Percentiles rank a stretch among this genome's conserved stretches.
phyloP scores from a whole-genome alignment of 2,888 invertebrate species.

The Alcis repandata region DNA sequence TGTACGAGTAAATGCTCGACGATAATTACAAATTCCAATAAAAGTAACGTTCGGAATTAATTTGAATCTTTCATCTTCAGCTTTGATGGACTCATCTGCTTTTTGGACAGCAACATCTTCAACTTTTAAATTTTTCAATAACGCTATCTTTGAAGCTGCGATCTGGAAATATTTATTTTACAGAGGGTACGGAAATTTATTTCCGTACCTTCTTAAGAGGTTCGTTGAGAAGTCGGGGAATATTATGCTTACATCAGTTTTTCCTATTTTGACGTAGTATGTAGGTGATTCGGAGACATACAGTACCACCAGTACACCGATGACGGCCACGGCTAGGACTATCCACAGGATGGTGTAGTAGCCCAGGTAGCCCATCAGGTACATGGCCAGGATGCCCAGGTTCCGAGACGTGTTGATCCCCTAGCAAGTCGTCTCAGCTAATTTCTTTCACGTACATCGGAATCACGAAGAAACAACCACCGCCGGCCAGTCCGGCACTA shows the following conservation, averaged over 20 bases:
- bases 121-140: constrained; percentile 59
- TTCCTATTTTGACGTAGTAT: constrained; percentile 64
- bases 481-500: constrained; percentile 57
- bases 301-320: constrained; percentile 49
- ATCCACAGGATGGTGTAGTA: constrained; percentile 62
- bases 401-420: constrained; percentile 57
- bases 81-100: constrained; percentile 57
- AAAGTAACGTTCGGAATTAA: constrained; percentile 60
- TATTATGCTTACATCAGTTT: constrained; percentile 37
- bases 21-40: constrained; percentile 60
- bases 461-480: constrained; percentile 59
- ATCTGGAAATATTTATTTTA: constrained; percentile 50
- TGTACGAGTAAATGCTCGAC: too few relatives aligned
- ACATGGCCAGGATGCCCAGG: constrained; percentile 61
- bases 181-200: constrained; percentile 86
- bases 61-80: constrained; percentile 60
- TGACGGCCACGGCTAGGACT: constrained; percentile 52
- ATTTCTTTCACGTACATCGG: constrained; percentile 70
- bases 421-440: constrained; percentile 63
- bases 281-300: constrained; percentile 72
- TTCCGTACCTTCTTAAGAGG: too few relatives aligned
- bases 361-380: constrained; percentile 58
- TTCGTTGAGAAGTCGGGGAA: constrained; percentile 38
- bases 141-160: constrained; percentile 58
- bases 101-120: constrained; percentile 56